phyloP scores from a whole-genome alignment of 2,888 invertebrate genomes.

The Rutpela maculata region DNA sequence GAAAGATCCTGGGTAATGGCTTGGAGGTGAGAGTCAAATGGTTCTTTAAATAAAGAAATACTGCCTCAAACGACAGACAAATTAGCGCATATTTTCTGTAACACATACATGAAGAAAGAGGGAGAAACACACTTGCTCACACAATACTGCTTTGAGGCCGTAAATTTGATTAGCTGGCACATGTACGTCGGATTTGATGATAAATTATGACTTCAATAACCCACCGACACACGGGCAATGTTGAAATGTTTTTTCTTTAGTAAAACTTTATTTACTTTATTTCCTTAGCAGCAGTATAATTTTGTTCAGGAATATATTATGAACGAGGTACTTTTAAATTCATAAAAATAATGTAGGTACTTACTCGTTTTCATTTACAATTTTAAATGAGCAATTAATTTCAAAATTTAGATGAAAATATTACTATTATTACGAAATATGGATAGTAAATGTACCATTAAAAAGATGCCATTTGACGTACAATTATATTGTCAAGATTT shows the following conservation, averaged over 20 bases:
- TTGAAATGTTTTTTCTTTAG: slow-evolving; percentile 45
- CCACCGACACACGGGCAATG: slow-evolving; percentile 42
- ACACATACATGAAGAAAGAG: slow-evolving; percentile 63
- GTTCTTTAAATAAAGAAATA: slow-evolving; percentile 74
- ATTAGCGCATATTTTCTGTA: slow-evolving; percentile 67
- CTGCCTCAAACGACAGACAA: slow-evolving; percentile 72
- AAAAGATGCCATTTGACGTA: too few species aligned
- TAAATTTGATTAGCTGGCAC: slow-evolving; percentile 74
- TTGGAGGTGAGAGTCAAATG: slow-evolving; percentile 72
- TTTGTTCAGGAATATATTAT: neutral
- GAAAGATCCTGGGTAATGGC: slow-evolving; percentile 67
- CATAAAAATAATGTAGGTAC: neutral
- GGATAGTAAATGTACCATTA: too few species aligned
- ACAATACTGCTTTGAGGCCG: slow-evolving; percentile 64
- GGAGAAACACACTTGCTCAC: slow-evolving; percentile 63
- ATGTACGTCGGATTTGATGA: slow-evolving; percentile 70
- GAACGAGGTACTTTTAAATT: neutral
- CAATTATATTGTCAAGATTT: too few species aligned
- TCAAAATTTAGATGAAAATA: too few species aligned
- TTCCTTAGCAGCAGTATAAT: neutral
- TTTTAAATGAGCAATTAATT: too few species aligned
- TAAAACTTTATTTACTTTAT: neutral
- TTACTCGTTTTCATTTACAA: too few species aligned
- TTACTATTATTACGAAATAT: too few species aligned
- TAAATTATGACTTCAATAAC: slow-evolving; percentile 70